Evolutionary conservation across 2,113 vertebrate species (phyloP).

Genomic region (Anguilla rostrata): DNA sequence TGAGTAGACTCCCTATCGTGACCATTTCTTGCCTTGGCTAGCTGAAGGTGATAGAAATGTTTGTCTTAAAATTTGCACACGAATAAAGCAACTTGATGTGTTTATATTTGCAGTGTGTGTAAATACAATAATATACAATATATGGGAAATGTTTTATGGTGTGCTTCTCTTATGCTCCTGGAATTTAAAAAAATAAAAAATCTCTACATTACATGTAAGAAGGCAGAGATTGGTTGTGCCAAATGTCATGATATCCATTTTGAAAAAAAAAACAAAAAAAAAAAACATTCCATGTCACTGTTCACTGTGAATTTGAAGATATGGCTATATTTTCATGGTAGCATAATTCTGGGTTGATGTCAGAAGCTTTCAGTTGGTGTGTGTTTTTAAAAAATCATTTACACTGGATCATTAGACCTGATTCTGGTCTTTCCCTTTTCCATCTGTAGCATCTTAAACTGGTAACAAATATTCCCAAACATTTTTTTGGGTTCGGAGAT

Average conservation of each 20-base stretch:
- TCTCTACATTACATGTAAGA: background rate
- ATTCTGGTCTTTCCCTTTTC: background rate
- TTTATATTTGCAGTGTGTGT: background rate
- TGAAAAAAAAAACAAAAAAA: too few relatives aligned
- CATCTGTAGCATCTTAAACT: background rate
- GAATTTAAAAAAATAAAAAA: background rate
- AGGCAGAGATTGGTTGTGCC: constrained; percentile 1
- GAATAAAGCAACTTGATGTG: background rate
- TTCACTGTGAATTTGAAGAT: background rate
- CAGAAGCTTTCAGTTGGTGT: background rate
- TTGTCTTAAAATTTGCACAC: constrained; percentile 7
- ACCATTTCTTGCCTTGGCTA: background rate
- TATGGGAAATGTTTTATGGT: constrained; percentile 1
- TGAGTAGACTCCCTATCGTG: background rate
- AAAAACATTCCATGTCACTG: background rate
- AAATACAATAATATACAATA: background rate
- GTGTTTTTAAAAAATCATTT: background rate
- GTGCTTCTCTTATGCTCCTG: background rate
- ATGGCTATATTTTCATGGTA: background rate
- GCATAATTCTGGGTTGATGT: background rate
- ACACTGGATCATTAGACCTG: background rate
- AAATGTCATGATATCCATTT: background rate
- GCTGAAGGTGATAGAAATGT: background rate
- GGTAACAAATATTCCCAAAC: constrained; percentile 11
- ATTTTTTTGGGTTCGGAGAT: background rate